Conservation (phyloP, 2,113 vertebrate genomes). For the Mobula hypostoma region DNA sequence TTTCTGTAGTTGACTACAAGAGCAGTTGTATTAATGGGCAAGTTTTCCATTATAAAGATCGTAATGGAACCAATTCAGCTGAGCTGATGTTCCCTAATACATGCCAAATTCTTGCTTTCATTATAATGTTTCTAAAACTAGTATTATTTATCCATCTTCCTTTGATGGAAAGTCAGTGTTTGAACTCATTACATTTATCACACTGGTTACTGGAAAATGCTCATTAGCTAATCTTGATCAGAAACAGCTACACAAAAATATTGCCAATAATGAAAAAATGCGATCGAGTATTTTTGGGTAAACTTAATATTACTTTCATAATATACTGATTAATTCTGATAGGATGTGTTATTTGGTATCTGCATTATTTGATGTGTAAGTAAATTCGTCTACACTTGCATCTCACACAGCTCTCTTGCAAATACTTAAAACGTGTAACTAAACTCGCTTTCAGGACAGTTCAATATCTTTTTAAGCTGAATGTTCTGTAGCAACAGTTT, state of each 20-base stretch:
- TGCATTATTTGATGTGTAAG: neutral
- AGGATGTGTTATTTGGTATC: neutral
- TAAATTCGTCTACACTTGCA: slow-evolving; percentile 16
- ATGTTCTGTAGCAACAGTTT: slow-evolving; percentile 34
- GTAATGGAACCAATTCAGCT: neutral
- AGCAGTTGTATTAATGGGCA: neutral
- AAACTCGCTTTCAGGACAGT: slow-evolving; percentile 12
- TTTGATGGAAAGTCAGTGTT: slow-evolving; percentile 12
- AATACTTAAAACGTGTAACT: neutral
- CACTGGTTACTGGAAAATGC: neutral
- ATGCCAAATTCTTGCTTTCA: neutral
- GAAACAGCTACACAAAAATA: neutral
- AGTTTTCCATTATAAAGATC: neutral
- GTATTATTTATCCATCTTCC: neutral
- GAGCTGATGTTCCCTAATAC: neutral
- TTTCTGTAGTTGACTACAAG: neutral
- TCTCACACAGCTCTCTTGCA: neutral
- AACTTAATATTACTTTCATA: slow-evolving; percentile 1
- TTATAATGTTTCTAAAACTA: neutral
- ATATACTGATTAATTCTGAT: neutral
- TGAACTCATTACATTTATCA: neutral
- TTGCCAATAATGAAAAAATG: slow-evolving; percentile 1
- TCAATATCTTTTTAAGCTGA: slow-evolving; percentile 29
- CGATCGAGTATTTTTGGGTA: neutral
- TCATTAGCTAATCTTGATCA: neutral